Evolutionary conservation across 2,113 vertebrate genomes (phyloP).

Genomic region (Cyprinus carpio): DNA sequence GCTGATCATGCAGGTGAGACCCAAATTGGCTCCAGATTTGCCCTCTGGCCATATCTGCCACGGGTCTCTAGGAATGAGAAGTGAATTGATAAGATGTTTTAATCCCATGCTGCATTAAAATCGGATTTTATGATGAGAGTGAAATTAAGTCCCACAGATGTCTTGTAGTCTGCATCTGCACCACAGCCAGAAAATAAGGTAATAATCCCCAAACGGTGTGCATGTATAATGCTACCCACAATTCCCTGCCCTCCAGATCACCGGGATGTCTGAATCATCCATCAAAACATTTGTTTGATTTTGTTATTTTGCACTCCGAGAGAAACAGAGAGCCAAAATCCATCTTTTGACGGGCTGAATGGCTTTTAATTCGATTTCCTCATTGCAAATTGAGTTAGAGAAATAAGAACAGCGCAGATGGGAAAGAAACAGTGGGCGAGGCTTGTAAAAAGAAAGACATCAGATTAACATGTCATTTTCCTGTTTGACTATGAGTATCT

Average conservation of each 20-base stretch:
- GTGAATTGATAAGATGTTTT: constrained; percentile 38
- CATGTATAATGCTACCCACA: constrained; percentile 32
- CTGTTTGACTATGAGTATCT: constrained; percentile 19
- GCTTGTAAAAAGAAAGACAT: constrained; percentile 23
- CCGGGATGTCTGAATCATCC: constrained; percentile 44
- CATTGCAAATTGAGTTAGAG: constrained; percentile 62
- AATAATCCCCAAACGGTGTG: constrained; percentile 8
- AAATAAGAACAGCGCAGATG: constrained; percentile 54
- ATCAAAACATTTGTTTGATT: constrained; percentile 31
- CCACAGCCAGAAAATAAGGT: constrained; percentile 30
- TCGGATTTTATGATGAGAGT: constrained; percentile 29
- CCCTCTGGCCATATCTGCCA: constrained; percentile 2
- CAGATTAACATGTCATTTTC: constrained; percentile 37
- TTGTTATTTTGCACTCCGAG: constrained; percentile 26
- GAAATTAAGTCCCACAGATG: constrained; percentile 17
- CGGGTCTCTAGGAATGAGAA: neutral
- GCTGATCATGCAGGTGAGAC: constrained; percentile 13
- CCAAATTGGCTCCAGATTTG: constrained; percentile 30
- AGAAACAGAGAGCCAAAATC: constrained; percentile 51
- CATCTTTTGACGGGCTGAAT: constrained; percentile 65
- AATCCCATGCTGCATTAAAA: constrained; percentile 37
- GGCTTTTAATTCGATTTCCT: constrained; percentile 71
- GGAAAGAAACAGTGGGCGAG: constrained; percentile 29
- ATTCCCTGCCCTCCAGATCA: constrained; percentile 26
- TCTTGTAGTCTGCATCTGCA: constrained; percentile 26